Conservation (phyloP, 2,797 vertebrate genomes). For the Brotula barbata region DNA sequence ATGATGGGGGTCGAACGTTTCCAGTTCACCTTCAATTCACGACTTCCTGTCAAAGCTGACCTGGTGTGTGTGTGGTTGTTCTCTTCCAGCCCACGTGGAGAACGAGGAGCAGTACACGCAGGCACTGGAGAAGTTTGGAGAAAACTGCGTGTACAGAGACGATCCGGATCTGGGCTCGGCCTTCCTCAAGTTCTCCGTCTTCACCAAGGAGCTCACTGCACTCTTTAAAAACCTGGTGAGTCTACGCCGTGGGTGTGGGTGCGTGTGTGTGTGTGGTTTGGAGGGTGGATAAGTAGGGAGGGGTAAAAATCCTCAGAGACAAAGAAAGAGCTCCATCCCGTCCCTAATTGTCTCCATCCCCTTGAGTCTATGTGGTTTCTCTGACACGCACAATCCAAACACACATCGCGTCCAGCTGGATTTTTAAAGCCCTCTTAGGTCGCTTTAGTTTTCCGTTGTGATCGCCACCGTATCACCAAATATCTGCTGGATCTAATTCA, state of each 20-base stretch:
- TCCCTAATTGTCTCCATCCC: slow-evolving; percentile 52
- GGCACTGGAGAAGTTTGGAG: slow-evolving; percentile 97
- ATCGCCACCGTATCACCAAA: slow-evolving; percentile 33
- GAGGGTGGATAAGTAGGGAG: slow-evolving; percentile 1
- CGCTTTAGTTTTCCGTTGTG: slow-evolving; percentile 49
- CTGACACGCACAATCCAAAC: neutral
- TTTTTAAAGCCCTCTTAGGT: slow-evolving; percentile 24
- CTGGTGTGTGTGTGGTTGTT: slow-evolving; percentile 12
- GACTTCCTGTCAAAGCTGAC: slow-evolving; percentile 20
- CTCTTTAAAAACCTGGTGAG: slow-evolving; percentile 99
- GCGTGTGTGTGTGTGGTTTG: neutral
- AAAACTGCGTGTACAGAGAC: slow-evolving; percentile 96
- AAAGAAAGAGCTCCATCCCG: slow-evolving; percentile 45
- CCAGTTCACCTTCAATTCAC: no score
- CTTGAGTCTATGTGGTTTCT: slow-evolving; percentile 28
- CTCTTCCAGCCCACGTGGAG: slow-evolving; percentile 91
- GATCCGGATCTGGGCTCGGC: slow-evolving; percentile 98
- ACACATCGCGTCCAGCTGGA: slow-evolving; percentile 40
- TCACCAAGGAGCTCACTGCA: slow-evolving; percentile 97
- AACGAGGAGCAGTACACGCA: slow-evolving; percentile 99
- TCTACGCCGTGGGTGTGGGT: neutral
- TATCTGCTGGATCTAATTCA: slow-evolving; percentile 52
- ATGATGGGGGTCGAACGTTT: no score
- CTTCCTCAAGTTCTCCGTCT: slow-evolving; percentile 98
- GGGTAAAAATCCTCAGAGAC: slow-evolving; percentile 23